Base-by-base conservation (phyloP, 2,888 invertebrate genomes). In the Palloptera scutellata region DNA sequence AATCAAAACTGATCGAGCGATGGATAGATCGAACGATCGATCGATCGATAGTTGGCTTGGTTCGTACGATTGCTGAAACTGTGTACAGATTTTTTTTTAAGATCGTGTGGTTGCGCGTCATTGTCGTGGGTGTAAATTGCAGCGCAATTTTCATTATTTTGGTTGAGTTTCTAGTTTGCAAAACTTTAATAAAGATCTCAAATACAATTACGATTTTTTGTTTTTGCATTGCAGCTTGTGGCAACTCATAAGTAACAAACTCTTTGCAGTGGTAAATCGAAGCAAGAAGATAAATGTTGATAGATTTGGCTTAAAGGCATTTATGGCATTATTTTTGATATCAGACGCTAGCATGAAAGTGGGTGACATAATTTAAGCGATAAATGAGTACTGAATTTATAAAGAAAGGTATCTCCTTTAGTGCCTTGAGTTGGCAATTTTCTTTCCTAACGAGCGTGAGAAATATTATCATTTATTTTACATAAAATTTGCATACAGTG, bases 61-160 rank as follows among this genome's bases (percentile, higher is more conserved):
- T n/a, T n/a, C n/a, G n/a, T n/a, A 54, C 54, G 3, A 12, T 30
- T 30, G 17, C 20, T 20, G 58, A 40, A 13, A 59, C 61, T 61
- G 61, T 55, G 55, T 64, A 20, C 40, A 20, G 30, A 58, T 57
- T 40, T 20, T 48, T 20, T 48, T 41, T n/a, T n/a, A n/a, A 40
- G 55, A 67, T 67, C 67, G 65, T 64, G 68, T 61, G 45, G 48
- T 55, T 30, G 30, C 30, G 30, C 30, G 30, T 48, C 67, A 64
- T 69, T 68, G 68, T 74, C 67, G 73, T 75, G 76, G 76, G 76
- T 76, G 76, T 76, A 76, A 76, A 76, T 75, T 75, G 74, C 74
- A 67, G 60, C 64, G 62, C 69, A 74, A 73, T 73, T 74, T 73
- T 61, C 64, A 30, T 30, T 30, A 30, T 30, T 30, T 30, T 30